Evolutionary conservation across 2,113 vertebrate species (phyloP).

Genomic region (Pristiophorus japonicus): DNA sequence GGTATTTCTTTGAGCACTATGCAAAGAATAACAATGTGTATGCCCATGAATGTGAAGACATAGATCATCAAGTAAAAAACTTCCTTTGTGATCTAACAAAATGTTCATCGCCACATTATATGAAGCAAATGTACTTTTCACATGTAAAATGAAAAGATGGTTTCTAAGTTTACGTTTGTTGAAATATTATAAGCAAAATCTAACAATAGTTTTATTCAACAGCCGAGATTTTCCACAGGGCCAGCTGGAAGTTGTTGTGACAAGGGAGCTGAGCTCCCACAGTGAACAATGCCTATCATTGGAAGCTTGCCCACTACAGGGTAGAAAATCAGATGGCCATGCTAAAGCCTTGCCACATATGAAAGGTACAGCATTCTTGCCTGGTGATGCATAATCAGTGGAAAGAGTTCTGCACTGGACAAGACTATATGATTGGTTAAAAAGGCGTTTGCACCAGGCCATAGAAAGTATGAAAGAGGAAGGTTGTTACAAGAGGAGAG

Average conservation of each 20-base stretch:
- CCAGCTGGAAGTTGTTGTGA: background rate
- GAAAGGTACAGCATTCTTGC: background rate
- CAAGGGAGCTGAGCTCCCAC: background rate
- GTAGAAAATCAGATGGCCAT: background rate
- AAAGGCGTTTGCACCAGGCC: too few species aligned
- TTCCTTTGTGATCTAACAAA: background rate
- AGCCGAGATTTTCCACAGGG: background rate
- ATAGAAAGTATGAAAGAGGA: too few species aligned
- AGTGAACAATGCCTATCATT: background rate
- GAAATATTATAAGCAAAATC: background rate
- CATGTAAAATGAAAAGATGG: background rate
- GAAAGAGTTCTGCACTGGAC: too few species aligned
- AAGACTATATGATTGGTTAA: too few species aligned
- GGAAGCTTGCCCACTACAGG: background rate
- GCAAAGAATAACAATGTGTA: background rate
- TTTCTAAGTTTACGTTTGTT: background rate
- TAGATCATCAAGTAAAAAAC: background rate
- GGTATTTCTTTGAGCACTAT: background rate
- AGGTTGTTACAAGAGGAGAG: too few species aligned
- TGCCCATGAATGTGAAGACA: background rate
- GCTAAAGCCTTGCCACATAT: background rate
- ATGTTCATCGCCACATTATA: background rate
- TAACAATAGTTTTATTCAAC: background rate
- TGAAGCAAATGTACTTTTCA: background rate
- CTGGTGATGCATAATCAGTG: too few species aligned